Conservation (phyloP, 1,140 invertebrate species). For the Hyposmocoma kahamanoa region DNA sequence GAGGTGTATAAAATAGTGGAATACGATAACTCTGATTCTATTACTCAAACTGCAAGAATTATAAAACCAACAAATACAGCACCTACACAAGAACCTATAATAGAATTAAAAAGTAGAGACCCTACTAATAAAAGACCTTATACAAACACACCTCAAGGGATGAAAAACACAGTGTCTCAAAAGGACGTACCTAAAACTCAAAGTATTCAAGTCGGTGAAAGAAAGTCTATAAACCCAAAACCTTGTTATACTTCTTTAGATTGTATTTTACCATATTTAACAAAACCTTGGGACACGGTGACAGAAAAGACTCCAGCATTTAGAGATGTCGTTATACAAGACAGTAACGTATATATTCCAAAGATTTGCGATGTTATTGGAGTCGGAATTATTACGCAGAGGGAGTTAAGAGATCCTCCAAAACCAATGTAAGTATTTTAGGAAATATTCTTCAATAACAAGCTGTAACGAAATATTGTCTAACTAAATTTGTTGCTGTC, state of each 20-base stretch:
- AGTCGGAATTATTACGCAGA: constrained; percentile 48
- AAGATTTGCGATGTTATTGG: constrained; percentile 40
- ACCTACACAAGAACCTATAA: constrained; percentile 20
- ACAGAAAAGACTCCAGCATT: constrained; percentile 17
- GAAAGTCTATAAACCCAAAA: too few relatives aligned
- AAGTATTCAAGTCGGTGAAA: too few relatives aligned
- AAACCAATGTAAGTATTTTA: constrained; percentile 49
- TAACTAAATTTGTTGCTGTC: too few relatives aligned
- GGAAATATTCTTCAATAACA: too few relatives aligned
- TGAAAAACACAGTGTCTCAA: constrained; percentile 23
- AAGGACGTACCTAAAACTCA: constrained; percentile 15
- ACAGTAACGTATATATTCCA: constrained; percentile 29
- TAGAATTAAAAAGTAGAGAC: constrained; percentile 16
- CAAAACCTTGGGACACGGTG: constrained; percentile 13
- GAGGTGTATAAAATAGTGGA: constrained; percentile 55
- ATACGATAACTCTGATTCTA: too few relatives aligned
- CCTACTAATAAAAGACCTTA: too few relatives aligned
- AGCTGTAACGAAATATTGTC: too few relatives aligned
- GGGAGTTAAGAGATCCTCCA: constrained; percentile 27
- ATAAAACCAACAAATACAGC: constrained; percentile 19
- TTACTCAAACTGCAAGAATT: too few relatives aligned
- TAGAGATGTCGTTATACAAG: constrained; percentile 37
- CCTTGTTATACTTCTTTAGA: too few relatives aligned
- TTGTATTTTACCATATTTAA: too few relatives aligned
- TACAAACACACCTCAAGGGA: constrained; percentile 20